Evolutionary conservation across 2,797 vertebrate genomes (phyloP).

Genomic region (Tinamus major): DNA sequence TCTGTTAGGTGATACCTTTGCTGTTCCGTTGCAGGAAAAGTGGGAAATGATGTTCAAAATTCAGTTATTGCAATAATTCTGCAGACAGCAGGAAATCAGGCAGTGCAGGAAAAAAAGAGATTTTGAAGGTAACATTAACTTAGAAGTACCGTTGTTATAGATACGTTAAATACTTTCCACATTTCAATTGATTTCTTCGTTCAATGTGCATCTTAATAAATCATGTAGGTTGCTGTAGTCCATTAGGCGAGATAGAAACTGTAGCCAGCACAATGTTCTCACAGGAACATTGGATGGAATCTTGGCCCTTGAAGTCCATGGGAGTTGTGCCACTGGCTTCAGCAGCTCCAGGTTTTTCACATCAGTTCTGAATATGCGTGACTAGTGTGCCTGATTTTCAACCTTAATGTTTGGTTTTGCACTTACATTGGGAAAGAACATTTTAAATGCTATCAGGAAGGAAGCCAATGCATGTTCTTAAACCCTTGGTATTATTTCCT

Average conservation of each 20-base stretch:
- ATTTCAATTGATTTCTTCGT: conserved; percentile 8
- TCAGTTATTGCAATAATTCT: not conserved
- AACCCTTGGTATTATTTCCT: conserved; percentile 66
- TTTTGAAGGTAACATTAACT: conserved; percentile 7
- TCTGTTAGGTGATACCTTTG: not conserved
- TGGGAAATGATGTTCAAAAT: not conserved
- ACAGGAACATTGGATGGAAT: conserved; percentile 39
- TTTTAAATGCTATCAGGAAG: conserved; percentile 62
- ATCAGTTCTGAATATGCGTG: conserved; percentile 38
- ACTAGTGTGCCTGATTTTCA: conserved; percentile 42
- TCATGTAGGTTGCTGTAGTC: not conserved
- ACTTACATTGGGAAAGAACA: conserved; percentile 57
- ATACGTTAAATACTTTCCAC: conserved; percentile 21
- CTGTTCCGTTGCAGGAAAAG: not conserved
- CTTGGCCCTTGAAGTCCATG: conserved; percentile 49
- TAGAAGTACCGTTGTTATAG: not conserved
- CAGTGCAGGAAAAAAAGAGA: not conserved
- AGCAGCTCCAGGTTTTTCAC: conserved; percentile 35
- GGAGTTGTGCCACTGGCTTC: conserved; percentile 45
- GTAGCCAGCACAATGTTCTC: conserved; percentile 23
- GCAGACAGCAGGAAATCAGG: not conserved
- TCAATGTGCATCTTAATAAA: conserved; percentile 23
- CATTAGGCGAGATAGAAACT: conserved; percentile 1
- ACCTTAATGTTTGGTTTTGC: conserved; percentile 51
- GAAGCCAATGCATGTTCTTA: conserved; percentile 64